phyloP scores from a whole-genome alignment of 2,113 vertebrate genomes.

The Chaetodon trifascialis region DNA sequence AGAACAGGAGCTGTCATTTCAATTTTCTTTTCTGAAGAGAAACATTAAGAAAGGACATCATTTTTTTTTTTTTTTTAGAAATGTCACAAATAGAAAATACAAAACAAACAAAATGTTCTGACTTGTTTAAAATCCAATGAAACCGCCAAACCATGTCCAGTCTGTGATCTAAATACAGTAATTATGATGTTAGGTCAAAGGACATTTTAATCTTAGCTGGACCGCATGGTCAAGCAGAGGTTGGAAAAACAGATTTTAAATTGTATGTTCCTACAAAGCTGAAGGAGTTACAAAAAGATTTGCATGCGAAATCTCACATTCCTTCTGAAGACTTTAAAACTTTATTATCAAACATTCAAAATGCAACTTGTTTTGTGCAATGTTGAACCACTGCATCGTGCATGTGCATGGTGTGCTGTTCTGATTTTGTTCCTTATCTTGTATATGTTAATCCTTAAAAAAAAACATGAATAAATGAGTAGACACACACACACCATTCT shows the following conservation, averaged over 20 bases:
- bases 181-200: conserved; percentile 14
- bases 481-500: conserved; percentile 7
- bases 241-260: conserved; percentile 9
- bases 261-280: not conserved
- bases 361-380: not conserved
- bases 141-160: not conserved
- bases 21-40: conserved; percentile 71
- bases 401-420: not conserved
- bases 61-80: not conserved
- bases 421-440: not conserved
- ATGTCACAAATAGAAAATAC: not conserved
- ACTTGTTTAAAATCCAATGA: not conserved
- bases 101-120: not conserved
- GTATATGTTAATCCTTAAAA: not conserved
- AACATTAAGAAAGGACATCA: not conserved
- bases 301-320: not conserved
- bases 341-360: not conserved
- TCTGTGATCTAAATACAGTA: conserved; percentile 26
- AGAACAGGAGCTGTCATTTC: conserved; percentile 80
- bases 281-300: not conserved
- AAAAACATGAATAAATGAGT: not conserved
- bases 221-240: not conserved
- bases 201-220: conserved; percentile 11
- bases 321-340: not conserved
- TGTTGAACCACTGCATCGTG: not conserved